These are phyloP conservation scores for Palythoa heliodiscus DNA, from an alignment of 92 coral and sea anemone genomes.

Conservation along the genomic window DNA sequence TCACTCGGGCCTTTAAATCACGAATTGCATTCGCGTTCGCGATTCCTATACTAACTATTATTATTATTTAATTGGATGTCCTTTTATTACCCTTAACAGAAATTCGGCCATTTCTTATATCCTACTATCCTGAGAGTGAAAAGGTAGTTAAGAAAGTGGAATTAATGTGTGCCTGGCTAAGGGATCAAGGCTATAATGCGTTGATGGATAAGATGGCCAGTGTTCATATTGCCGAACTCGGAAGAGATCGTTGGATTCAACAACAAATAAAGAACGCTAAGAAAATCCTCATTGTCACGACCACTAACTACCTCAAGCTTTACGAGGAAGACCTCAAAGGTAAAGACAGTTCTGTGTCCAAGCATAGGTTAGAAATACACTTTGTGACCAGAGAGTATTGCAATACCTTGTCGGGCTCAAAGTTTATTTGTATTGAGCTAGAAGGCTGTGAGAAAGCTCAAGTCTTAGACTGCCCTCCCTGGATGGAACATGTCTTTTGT, in stretches of 20 bases:
- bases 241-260: constrained; percentile 31
- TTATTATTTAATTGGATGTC: too few relatives aligned
- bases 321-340: constrained; percentile 10
- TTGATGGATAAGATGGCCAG: constrained; percentile 28
- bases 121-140: constrained; percentile 32
- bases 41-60: too few relatives aligned
- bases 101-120: constrained; percentile 15
- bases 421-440: constrained; percentile 24
- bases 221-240: constrained; percentile 9
- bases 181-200: constrained; percentile 9
- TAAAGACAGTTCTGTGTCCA: neutral
- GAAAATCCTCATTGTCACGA: constrained; percentile 5
- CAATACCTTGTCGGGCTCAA: constrained; percentile 7
- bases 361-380: constrained; percentile 6
- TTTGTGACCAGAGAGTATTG: constrained; percentile 24
- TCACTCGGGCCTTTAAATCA: too few relatives aligned
- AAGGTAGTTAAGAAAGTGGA: constrained; percentile 5
- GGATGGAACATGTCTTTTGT: constrained; percentile 15
- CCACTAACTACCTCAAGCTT: constrained; percentile 10
- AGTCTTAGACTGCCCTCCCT: constrained; percentile 15
- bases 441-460: neutral
- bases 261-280: constrained; percentile 33
- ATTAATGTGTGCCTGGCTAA: constrained; percentile 1
- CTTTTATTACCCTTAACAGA: neutral
- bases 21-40: too few relatives aligned